Conservation (phyloP, 2,888 invertebrate species). For the Heliconius ismenius region DNA sequence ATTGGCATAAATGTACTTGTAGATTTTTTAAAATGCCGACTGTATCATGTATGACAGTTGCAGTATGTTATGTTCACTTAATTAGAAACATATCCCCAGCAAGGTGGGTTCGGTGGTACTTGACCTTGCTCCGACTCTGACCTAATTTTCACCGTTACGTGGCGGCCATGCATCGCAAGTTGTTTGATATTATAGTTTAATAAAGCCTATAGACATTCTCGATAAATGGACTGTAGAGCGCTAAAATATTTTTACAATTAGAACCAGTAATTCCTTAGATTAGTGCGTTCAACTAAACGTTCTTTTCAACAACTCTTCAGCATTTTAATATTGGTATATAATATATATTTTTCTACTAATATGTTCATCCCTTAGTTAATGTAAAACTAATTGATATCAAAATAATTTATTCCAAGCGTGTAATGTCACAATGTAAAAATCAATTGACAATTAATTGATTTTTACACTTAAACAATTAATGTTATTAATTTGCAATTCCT, state of each 20-base stretch:
- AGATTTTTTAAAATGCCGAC: not conserved
- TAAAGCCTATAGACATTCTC: too few relatives aligned
- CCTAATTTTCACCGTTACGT: slow-evolving; percentile 44
- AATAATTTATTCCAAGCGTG: not conserved
- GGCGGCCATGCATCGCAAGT: slow-evolving; percentile 39
- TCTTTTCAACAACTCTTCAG: too few relatives aligned
- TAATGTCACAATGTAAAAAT: not conserved
- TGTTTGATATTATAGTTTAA: too few relatives aligned
- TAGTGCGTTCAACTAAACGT: too few relatives aligned
- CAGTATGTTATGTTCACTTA: not conserved
- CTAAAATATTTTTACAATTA: too few relatives aligned
- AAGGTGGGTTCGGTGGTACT: slow-evolving; percentile 43
- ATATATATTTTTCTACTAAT: too few relatives aligned
- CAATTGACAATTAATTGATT: not conserved
- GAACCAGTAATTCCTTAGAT: too few relatives aligned
- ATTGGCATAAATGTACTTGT: slow-evolving; percentile 32
- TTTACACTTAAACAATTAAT: too few relatives aligned
- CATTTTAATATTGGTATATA: too few relatives aligned
- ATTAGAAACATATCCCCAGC: not conserved
- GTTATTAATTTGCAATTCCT: not conserved
- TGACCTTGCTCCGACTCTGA: slow-evolving; percentile 51
- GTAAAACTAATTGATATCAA: not conserved
- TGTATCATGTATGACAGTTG: too few relatives aligned
- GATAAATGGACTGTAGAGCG: too few relatives aligned
- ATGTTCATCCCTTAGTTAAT: not conserved